Conservation (phyloP, 2,888 invertebrate species). For the Amphipoea oculea region DNA sequence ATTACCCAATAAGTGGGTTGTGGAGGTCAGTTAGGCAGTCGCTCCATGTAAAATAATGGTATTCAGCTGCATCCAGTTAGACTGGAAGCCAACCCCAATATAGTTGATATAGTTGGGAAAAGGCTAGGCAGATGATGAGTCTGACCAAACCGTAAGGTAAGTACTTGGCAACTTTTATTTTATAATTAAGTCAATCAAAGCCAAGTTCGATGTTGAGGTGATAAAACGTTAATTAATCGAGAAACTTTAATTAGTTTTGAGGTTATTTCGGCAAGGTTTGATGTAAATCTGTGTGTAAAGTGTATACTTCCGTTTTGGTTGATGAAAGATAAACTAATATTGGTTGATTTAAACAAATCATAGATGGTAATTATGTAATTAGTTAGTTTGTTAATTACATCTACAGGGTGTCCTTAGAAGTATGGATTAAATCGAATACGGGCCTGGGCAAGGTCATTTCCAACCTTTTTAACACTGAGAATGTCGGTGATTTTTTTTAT, state of each 20-base stretch:
- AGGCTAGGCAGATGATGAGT: too few species aligned
- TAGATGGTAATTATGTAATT: not conserved
- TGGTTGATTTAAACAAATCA: not conserved
- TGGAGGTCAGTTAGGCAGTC: too few species aligned
- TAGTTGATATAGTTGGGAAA: too few species aligned
- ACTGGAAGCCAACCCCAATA: too few species aligned
- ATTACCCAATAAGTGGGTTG: too few species aligned
- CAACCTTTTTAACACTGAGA: too few species aligned
- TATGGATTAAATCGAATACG: too few species aligned
- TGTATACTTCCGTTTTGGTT: constrained; percentile 20
- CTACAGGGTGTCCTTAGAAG: too few species aligned
- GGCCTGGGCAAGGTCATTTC: too few species aligned
- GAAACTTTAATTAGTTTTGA: constrained; percentile 66
- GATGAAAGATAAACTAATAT: constrained; percentile 8
- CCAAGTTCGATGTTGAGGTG: constrained; percentile 38
- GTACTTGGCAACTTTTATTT: constrained; percentile 44
- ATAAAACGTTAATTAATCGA: constrained; percentile 63
- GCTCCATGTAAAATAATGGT: too few species aligned
- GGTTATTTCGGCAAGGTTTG: constrained; percentile 55
- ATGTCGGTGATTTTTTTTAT: too few species aligned
- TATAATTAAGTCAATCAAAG: constrained; percentile 65
- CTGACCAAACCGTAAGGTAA: not conserved
- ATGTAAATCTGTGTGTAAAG: constrained; percentile 22
- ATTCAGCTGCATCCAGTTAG: too few species aligned
- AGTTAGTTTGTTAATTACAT: not conserved